Evolutionary conservation across 2,113 vertebrate species (phyloP).

Genomic region (Oncorhynchus kisutch): DNA sequence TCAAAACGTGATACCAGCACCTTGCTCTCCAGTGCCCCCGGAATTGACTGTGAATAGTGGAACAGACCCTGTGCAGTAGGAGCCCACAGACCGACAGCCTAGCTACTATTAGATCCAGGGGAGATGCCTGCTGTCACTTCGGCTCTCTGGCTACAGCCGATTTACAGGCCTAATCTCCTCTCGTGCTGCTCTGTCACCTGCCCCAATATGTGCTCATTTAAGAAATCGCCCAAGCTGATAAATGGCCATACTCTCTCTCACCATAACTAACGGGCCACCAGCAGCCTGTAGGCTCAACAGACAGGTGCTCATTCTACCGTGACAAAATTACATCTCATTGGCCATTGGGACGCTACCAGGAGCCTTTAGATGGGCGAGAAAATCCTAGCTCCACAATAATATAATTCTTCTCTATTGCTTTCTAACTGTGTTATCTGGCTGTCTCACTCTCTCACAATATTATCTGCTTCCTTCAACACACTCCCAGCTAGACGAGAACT

Average conservation of each 20-base stretch:
- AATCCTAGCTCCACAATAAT: conserved; percentile 22
- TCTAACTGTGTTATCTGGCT: conserved; percentile 38
- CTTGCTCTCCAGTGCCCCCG: neutral
- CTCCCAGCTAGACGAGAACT: conserved; percentile 20
- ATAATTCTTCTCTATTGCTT: conserved; percentile 17
- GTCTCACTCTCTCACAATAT: conserved; percentile 27
- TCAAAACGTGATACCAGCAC: neutral
- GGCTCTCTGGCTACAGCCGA: conserved; percentile 8
- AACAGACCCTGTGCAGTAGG: neutral
- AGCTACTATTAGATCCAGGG: neutral
- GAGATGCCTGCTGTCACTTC: conserved; percentile 29
- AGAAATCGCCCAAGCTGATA: conserved; percentile 37
- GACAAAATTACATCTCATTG: conserved; percentile 43
- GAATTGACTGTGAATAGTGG: neutral
- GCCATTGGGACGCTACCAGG: conserved; percentile 23
- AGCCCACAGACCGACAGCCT: neutral
- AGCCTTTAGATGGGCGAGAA: conserved; percentile 25
- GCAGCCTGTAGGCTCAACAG: conserved; percentile 25
- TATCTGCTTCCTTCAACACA: conserved; percentile 43
- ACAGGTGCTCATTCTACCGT: conserved; percentile 48
- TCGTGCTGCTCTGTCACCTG: conserved; percentile 39
- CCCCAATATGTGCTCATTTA: conserved; percentile 51
- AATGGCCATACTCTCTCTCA: conserved; percentile 39
- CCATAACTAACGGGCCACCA: conserved; percentile 43
- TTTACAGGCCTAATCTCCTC: neutral